phyloP scores from a whole-genome alignment of 2,113 vertebrate species.

The human (Homo sapiens) region DNA sequence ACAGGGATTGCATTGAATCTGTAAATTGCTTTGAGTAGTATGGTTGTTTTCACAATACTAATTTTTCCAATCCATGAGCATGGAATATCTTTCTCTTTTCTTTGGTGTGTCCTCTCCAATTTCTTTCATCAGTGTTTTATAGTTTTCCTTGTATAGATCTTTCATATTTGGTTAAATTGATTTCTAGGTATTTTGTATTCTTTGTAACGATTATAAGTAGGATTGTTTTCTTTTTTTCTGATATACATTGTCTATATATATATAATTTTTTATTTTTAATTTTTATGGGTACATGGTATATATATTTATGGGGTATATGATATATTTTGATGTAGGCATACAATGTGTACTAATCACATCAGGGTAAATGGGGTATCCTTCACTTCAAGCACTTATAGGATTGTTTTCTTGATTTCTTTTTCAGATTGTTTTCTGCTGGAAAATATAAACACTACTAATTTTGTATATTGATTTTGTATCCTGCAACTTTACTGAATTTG shows the following conservation, averaged over 20 bases:
- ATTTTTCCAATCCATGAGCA: not conserved
- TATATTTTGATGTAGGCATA: too few relatives aligned
- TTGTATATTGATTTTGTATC: not conserved
- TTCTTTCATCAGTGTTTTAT: not conserved
- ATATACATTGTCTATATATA: too few relatives aligned
- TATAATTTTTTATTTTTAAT: not conserved
- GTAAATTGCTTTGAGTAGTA: not conserved
- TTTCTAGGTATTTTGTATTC: not conserved
- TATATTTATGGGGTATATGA: too few relatives aligned
- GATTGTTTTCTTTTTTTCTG: not conserved
- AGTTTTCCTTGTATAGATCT: not conserved
- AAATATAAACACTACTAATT: not conserved
- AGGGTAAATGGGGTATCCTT: too few relatives aligned
- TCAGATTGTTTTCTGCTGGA: not conserved
- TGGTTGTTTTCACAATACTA: not conserved
- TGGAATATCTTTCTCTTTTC: not conserved
- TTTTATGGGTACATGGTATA: not conserved
- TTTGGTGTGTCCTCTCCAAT: not conserved
- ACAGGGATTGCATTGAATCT: not conserved
- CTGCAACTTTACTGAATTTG: not conserved
- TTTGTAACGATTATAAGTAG: not conserved
- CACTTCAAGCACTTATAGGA: not conserved
- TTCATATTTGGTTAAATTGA: not conserved
- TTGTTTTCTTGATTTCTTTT: not conserved
- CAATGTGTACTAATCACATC: too few relatives aligned